Evolutionary conservation across 2,888 invertebrate species (phyloP).

Genomic region (Caenorhabditis plicata): DNA sequence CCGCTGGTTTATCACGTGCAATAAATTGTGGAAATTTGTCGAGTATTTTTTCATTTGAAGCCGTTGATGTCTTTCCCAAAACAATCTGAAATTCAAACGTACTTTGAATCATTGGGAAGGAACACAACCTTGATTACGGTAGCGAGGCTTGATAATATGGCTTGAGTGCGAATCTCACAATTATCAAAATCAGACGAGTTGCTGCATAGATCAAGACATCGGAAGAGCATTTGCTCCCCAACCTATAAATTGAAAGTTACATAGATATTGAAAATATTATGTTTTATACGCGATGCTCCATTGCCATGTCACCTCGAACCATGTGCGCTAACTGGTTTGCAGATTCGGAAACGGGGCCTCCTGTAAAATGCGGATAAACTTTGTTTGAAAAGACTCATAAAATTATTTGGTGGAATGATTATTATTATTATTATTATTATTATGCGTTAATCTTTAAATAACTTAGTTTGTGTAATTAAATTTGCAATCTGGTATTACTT

Average conservation of each 20-base stretch:
- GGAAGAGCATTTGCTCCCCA: conserved; percentile 59
- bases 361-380: not conserved
- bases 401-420: no score
- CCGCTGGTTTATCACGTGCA: conserved; percentile 77
- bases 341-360: conserved; percentile 32
- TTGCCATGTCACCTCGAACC: conserved; percentile 34
- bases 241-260: conserved; percentile 28
- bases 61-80: conserved; percentile 52
- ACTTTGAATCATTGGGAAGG: conserved; percentile 69
- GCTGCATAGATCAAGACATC: conserved; percentile 43
- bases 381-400: not conserved
- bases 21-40: conserved; percentile 83
- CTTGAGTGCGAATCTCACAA: conserved; percentile 73
- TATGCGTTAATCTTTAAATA: no score
- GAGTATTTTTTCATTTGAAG: conserved; percentile 68
- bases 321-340: conserved; percentile 37
- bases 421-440: no score
- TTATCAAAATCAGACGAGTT: conserved; percentile 71
- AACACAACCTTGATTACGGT: conserved; percentile 79
- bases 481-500: no score
- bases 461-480: no score
- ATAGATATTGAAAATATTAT: conserved; percentile 1
- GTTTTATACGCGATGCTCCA: conserved; percentile 25
- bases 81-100: conserved; percentile 41
- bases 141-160: conserved; percentile 78